Evolutionary conservation across 2,797 vertebrate species (phyloP), one percentile per base, ranked within the genome.

Genomic region (Malurus leucopterus): DNA sequence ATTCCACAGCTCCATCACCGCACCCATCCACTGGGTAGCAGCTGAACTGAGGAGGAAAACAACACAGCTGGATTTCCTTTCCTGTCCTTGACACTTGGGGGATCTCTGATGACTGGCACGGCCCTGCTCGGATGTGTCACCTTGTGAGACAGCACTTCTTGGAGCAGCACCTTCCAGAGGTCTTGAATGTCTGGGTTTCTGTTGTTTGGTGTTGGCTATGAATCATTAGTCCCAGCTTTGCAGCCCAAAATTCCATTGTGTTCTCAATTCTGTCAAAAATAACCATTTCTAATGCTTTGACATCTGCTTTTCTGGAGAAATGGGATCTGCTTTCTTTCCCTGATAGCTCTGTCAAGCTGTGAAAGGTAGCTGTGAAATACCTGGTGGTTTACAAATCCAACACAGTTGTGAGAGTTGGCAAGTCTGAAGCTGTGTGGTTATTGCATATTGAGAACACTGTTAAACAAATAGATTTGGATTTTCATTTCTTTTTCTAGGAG

Each of bases 141-240:
- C 65, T 71, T 12, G 38, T 50, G 61, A 91, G 54, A 73, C 69
- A 61, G 58, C 65, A 16, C 46, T 23, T 58, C 53, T 27, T 20
- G 79, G 86, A 32, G 40, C 40, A 74, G 70, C 79, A 49, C 59
- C 40, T 84, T 69, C 58, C 81, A 27, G 69, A 68, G 69, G 40
- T 40, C 29, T 7, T 72, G 43, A 34, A 46, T 36, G 51, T 64
- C 50, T 47, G 9, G 19, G 40, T 24, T 69, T 69, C 50, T 49
- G 0, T 41, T 29, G 21, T 7, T 15, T 36, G 20, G 4, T 47
- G 2, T 22, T 43, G 57, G n/a, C 30, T 61, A 1, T 16, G 15
- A 69, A 32, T 6, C 2, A 47, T 13, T 27, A 83, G 14, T 34
- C 53, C 15, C 29, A 41, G 43, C 64, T 92, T 79, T 79, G 46